A percentile compares a stretch with the other conserved stretches of the same genome.
Conservation (phyloP, 2,888 invertebrate genomes). For the Caenorhabditis becei region DNA sequence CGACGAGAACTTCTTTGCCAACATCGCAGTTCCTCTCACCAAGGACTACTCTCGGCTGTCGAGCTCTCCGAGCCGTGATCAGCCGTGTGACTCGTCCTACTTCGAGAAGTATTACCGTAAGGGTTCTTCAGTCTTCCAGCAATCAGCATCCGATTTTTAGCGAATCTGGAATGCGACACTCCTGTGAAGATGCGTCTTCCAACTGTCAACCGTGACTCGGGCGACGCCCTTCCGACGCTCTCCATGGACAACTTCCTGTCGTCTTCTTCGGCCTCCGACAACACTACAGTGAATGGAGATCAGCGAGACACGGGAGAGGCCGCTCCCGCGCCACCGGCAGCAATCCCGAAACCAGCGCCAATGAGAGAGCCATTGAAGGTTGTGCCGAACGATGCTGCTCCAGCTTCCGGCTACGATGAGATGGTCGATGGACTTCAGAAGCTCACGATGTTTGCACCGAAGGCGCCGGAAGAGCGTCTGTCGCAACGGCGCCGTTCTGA, state of each 20-base stretch:
- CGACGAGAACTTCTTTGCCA: slow-evolving; percentile 54
- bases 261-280: slow-evolving; percentile 32
- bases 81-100: slow-evolving; percentile 50
- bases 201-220: slow-evolving; percentile 19
- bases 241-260: slow-evolving; percentile 28
- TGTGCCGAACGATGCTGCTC: slow-evolving; percentile 14
- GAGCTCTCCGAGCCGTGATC: slow-evolving; percentile 57
- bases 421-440: slow-evolving; percentile 45
- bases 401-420: slow-evolving; percentile 14
- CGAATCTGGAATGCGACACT: slow-evolving; percentile 43
- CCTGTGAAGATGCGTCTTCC: slow-evolving; percentile 55
- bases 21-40: slow-evolving; percentile 49
- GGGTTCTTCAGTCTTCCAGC: neutral
- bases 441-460: slow-evolving; percentile 50
- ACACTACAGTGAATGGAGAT: slow-evolving; percentile 11
- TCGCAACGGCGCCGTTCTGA: slow-evolving; percentile 59
- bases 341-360: neutral
- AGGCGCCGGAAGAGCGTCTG: slow-evolving; percentile 54
- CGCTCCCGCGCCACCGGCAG: neutral
- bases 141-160: slow-evolving; percentile 24
- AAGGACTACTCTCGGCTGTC: slow-evolving; percentile 58
- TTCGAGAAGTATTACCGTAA: slow-evolving; percentile 47
- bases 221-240: slow-evolving; percentile 8
- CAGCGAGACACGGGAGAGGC: slow-evolving; percentile 9
- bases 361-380: slow-evolving; percentile 51